These are phyloP conservation scores for Mus caroli DNA, from an alignment of 2,797 vertebrate species.

Conservation along the genomic window DNA sequence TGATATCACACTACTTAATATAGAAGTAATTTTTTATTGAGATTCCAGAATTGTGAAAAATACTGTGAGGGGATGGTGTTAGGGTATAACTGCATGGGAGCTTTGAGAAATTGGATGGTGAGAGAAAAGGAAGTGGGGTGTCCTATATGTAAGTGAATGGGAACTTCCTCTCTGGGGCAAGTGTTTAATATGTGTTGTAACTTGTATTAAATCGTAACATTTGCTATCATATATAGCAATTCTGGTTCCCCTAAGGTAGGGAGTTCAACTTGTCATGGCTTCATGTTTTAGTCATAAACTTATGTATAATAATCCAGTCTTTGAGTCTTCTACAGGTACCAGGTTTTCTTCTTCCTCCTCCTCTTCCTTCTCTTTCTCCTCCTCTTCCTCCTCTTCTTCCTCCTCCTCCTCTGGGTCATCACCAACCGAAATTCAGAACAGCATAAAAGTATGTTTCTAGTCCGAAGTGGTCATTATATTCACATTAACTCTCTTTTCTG, in stretches of 20 bases:
- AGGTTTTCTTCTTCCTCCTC: background rate
- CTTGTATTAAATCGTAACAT: conserved; percentile 44
- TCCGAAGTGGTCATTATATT: background rate
- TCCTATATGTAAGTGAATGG: background rate
- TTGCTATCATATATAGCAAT: background rate
- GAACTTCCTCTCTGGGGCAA: background rate
- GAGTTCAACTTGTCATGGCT: background rate
- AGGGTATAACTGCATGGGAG: background rate
- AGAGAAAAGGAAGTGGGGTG: background rate
- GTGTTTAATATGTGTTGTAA: background rate
- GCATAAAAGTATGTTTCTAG: background rate
- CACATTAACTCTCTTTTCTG: background rate
- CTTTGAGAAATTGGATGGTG: background rate
- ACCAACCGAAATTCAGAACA: background rate
- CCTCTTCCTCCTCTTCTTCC: background rate
- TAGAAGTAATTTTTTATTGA: background rate
- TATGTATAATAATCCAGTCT: background rate
- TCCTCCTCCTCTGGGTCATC: background rate
- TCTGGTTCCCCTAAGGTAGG: background rate
- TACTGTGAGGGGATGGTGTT: background rate
- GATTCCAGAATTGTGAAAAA: conserved; percentile 7
- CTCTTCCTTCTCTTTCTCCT: background rate
- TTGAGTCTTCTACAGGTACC: background rate
- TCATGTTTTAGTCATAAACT: background rate
- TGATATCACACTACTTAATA: conserved; percentile 23